A percentile compares a stretch with the other conserved stretches of the same genome.
phyloP scores from a whole-genome alignment of 2,888 invertebrate species.

The Drosophila silvestris region DNA sequence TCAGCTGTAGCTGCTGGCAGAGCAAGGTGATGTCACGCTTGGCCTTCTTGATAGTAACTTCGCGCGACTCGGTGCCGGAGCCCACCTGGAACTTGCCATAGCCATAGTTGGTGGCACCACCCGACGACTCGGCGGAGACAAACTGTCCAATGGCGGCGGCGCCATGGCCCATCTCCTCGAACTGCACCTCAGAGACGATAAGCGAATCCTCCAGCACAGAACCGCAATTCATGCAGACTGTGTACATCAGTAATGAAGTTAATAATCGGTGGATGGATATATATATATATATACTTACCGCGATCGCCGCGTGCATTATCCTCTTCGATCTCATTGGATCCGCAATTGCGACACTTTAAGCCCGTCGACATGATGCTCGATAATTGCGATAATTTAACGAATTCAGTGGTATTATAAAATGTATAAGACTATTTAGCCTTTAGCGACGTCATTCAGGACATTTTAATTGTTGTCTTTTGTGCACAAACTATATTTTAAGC shows the following conservation, averaged over 20 bases:
- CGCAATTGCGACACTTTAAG: slow-evolving; percentile 94
- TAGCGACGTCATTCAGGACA: slow-evolving; percentile 24
- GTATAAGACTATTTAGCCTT: slow-evolving; percentile 1
- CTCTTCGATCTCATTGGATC: slow-evolving; percentile 96
- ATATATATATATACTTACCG: slow-evolving; percentile 23
- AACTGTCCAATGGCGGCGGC: slow-evolving; percentile 97
- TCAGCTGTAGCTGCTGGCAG: slow-evolving; percentile 94
- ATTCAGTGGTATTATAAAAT: not conserved
- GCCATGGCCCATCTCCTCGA: slow-evolving; percentile 96
- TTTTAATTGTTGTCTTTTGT: slow-evolving; percentile 6
- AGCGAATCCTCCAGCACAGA: slow-evolving; percentile 97
- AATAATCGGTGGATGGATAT: not conserved
- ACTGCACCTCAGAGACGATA: slow-evolving; percentile 98
- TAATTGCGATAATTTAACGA: not conserved
- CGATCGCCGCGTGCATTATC: slow-evolving; percentile 96
- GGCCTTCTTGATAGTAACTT: slow-evolving; percentile 95
- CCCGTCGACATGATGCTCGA: slow-evolving; percentile 86
- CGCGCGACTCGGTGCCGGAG: slow-evolving; percentile 95
- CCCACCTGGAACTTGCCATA: slow-evolving; percentile 93
- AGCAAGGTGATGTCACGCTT: slow-evolving; percentile 93
- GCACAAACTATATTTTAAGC: slow-evolving; percentile 1
- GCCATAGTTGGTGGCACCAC: slow-evolving; percentile 91
- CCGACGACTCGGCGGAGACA: slow-evolving; percentile 95
- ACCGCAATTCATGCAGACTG: slow-evolving; percentile 98
- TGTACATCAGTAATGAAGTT: slow-evolving; percentile 70